Base-by-base conservation (phyloP, 2,113 vertebrate genomes). In the Guaruba guarouba region DNA sequence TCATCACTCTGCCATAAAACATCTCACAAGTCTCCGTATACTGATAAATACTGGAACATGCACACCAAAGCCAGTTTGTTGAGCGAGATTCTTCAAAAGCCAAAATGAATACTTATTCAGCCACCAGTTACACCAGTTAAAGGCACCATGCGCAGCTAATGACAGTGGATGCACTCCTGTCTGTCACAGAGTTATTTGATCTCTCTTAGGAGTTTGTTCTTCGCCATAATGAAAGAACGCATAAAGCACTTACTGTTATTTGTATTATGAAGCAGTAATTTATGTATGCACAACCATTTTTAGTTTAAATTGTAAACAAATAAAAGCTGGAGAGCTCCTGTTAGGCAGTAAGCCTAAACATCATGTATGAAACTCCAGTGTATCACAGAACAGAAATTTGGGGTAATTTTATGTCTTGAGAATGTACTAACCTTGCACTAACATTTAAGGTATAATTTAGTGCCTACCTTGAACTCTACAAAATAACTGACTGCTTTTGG, bases 201-300 rank as follows among this genome's bases (percentile, higher is more conserved):
- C 37, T 89, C 39, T 68, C 2, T 75, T 59, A 51, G 23, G 46
- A 92, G 20, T 51, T 86, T 70, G 29, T 54, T 81, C 61, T 74
- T 67, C 52, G 46, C 13, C 20, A 14, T 75, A 74, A 79, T n/a
- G 76, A 86, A 86, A 92, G 75, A 74, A 44, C 33, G 63, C 63
- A 62, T 12, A 66, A 49, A 92, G 43, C n/a, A 43, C 70, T 82
- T 86, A 63, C 37, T 77, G 49, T 29, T 76, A 15, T 63, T 79
- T 95, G n/a, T 71, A 67, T 86, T 67, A 83, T 54, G 67, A 91
- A 94, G 37, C 29, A 90, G 62, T n/a, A 76, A 43, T 82, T 88
- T 85, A 55, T 46, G 22, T 49, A 70, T 39, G 33, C 33, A 73
- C 29, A 81, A 43, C 10, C 9, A 69, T 25, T 80, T 18, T 4